Evolutionary conservation across 2,797 vertebrate genomes (phyloP), one percentile per base, ranked within the genome.

Genomic region (Aulostomus chinensis): DNA sequence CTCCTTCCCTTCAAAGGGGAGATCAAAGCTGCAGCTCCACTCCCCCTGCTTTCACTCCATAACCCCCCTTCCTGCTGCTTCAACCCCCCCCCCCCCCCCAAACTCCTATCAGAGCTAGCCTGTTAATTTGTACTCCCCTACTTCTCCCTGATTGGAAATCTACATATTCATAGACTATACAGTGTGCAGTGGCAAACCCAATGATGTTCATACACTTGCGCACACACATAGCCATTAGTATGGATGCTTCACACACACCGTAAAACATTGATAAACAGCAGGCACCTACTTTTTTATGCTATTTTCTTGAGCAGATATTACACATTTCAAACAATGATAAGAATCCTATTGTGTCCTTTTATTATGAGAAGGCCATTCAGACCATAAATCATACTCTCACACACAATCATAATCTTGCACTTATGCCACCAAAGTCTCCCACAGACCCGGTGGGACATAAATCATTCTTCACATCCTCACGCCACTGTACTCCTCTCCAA

Each of bases 1-100:
- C 67, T 77, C 34, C 33, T 58, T 69, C 43, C 69, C 75, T 77
- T 86, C 84, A 86, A 85, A 83, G 78, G 38, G 21, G 59, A 85
- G 83, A 88, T 88, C 81, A 86, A 84, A 86, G 82, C 63, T 31
- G 16, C 55, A 65, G 49, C 52, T 43, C n/a, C 5, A 45, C 26
- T 48, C 41, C 36, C 45, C 13, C 22, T 41, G 32, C 36, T 34
- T 48, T 24, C 31, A 30, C 47, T 43, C 46, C 53, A 4, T 3
- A 21, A 36, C 28, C 50, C 15, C 4, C 22, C 41, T 36, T 35
- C 26, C 39, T 52, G 15, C 35, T 36, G 21, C 45, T 41, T 43
- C 37, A 5, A 12, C 25, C 40, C 9, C 20, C 14, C 7, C 29
- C 41, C 47, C 42, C 35, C 26, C 13, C 22, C 15, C 39, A 55